Conservation (phyloP, 2,113 vertebrate species). For the Percina caprodes region DNA sequence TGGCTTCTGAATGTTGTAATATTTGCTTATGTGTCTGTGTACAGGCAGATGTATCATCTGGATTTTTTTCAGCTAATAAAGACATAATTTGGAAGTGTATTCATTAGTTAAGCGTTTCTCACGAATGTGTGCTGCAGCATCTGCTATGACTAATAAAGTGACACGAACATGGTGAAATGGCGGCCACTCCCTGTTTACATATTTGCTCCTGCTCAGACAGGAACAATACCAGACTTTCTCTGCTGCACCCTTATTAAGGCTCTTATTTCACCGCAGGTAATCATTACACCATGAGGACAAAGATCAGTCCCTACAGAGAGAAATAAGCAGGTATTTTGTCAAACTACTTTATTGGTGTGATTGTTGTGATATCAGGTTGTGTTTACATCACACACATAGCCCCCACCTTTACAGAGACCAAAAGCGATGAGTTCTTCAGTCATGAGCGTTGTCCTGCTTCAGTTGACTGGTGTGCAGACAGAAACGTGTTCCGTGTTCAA, state of each 20-base stretch:
- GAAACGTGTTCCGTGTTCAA: not conserved
- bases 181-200: constrained; percentile 73
- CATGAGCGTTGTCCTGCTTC: not conserved
- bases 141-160: constrained; percentile 1
- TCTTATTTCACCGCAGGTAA: constrained; percentile 14
- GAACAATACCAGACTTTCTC: constrained; percentile 58
- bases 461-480: not conserved
- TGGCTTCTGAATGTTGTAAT: constrained; percentile 8
- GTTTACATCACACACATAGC: not conserved
- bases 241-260: constrained; percentile 48
- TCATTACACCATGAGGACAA: constrained; percentile 16
- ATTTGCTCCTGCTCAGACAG: constrained; percentile 78
- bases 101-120: not conserved
- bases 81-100: constrained; percentile 36
- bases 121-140: not conserved
- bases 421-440: not conserved
- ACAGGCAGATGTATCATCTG: constrained; percentile 38
- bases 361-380: not conserved
- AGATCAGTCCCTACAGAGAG: not conserved
- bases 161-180: constrained; percentile 35
- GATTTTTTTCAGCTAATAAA: constrained; percentile 72
- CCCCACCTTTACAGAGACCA: not conserved
- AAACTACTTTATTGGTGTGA: constrained; percentile 12
- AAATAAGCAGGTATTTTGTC: not conserved
- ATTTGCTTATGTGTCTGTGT: constrained; percentile 40